Evolutionary conservation across 2,888 invertebrate species (phyloP).

Genomic region (Antitype chi): DNA sequence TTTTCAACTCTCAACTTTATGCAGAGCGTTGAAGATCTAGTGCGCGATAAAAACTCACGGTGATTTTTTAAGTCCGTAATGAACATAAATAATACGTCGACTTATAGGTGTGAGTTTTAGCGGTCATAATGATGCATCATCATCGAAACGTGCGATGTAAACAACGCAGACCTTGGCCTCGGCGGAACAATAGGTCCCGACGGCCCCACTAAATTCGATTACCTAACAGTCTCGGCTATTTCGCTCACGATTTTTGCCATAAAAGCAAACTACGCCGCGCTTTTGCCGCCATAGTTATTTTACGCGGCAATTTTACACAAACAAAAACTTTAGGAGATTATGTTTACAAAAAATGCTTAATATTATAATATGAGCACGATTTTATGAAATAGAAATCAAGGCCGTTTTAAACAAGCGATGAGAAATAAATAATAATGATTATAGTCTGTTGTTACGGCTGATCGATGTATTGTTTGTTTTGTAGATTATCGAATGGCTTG

Average conservation of each 20-base stretch:
- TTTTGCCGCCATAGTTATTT: conserved; percentile 41
- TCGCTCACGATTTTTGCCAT: conserved; percentile 84
- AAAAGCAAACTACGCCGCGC: conserved; percentile 63
- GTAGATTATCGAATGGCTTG: conserved; percentile 24
- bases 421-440: conserved; percentile 44
- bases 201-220: conserved; percentile 87
- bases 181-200: conserved; percentile 84
- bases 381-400: conserved; percentile 51
- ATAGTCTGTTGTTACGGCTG: conserved; percentile 21
- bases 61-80: too few relatives aligned
- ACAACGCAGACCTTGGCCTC: conserved; percentile 88
- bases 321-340: conserved; percentile 37
- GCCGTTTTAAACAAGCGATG: conserved; percentile 40
- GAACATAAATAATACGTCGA: too few relatives aligned
- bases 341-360: conserved; percentile 43
- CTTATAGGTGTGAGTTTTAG: conserved; percentile 68
- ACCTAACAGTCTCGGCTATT: conserved; percentile 83
- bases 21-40: too few relatives aligned
- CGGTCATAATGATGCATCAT: conserved; percentile 75
- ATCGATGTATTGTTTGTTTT: conserved; percentile 57
- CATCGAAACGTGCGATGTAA: conserved; percentile 81
- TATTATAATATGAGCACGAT: conserved; percentile 40
- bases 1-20: too few relatives aligned
- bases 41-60: too few relatives aligned
- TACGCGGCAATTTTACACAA: conserved; percentile 11